Evolutionary conservation across 2,113 vertebrate species (phyloP), one percentile per base, ranked within the genome.

Genomic region (Apteryx owenii): DNA sequence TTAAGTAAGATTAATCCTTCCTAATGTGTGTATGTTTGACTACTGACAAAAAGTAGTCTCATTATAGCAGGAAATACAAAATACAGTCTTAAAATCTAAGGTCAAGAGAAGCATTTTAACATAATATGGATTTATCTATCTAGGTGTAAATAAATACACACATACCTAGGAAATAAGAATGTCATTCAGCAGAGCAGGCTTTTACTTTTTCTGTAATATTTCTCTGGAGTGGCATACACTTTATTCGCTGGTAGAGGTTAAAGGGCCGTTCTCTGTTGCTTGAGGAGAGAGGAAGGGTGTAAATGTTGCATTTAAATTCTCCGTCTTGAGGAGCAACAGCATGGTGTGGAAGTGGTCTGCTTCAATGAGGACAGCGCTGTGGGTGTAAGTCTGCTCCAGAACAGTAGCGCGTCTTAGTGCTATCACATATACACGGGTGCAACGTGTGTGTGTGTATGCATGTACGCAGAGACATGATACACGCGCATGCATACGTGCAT

Each of bases 401-500:
- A 8, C 18, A 58, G 46, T 15, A 28, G 44, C 54, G 33, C 28
- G 20, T 69, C 21, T 16, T 42, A 28, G 3, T 69, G 17, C 29
- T 61, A 2, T 38, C 21, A 0, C 29, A 26, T 20, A 3, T 12
- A 50, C 29, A 33, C 12, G 56, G 28, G 16, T 10, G 22, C 56
- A 19, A 20, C 0, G 0, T 46, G 6, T 21, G 8, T 44, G 40
- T 36, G 3, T 33, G 4, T 48, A 14, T 20, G 5, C 12, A 53
- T 1, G 46, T 72, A 21, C 33, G 6, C 3, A 65, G 58, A 36
- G 10, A 12, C 9, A 12, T 84, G 23, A 22, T 4, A 20, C 1
- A 5, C 9, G 14, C 16, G 10, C 17, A 0, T 1, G 0, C 31
- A 9, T 11, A 3, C 2, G 25, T 0, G 2, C 0, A 1, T 2